Conservation (phyloP, 2,797 vertebrate species). For the Propithecus deckenii region DNA sequence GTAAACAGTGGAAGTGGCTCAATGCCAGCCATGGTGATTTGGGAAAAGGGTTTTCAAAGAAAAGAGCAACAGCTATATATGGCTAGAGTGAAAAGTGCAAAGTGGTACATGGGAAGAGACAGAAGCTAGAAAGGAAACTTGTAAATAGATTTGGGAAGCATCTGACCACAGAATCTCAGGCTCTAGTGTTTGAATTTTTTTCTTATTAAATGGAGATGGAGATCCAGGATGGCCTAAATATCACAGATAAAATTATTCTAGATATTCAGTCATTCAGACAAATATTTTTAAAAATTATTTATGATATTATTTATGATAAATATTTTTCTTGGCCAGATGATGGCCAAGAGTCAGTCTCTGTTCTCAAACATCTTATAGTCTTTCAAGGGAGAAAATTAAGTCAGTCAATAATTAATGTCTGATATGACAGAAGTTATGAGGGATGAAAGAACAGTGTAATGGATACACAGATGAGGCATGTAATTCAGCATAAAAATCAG, state of each 20-base stretch:
- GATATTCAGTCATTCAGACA: neutral
- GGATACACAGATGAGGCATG: neutral
- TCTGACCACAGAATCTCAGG: neutral
- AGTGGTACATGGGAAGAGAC: neutral
- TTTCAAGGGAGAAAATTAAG: neutral
- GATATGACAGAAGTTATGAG: neutral
- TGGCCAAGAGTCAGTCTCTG: neutral
- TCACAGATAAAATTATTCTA: slow-evolving; percentile 1
- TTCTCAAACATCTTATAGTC: neutral
- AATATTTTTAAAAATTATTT: neutral
- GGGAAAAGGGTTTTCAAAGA: neutral
- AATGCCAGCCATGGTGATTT: neutral
- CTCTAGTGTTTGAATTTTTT: neutral
- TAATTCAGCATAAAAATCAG: neutral
- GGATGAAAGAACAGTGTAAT: neutral
- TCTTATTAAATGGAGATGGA: neutral
- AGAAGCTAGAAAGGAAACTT: neutral
- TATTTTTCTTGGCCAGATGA: neutral
- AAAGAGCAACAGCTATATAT: neutral
- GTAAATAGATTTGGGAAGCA: neutral
- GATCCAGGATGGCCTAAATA: neutral
- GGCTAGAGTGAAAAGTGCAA: neutral
- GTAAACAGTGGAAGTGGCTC: neutral
- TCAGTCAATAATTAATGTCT: neutral
- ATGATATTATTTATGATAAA: neutral